phyloP scores from a whole-genome alignment of 2,888 invertebrate genomes.

The Megamerina dolium region DNA sequence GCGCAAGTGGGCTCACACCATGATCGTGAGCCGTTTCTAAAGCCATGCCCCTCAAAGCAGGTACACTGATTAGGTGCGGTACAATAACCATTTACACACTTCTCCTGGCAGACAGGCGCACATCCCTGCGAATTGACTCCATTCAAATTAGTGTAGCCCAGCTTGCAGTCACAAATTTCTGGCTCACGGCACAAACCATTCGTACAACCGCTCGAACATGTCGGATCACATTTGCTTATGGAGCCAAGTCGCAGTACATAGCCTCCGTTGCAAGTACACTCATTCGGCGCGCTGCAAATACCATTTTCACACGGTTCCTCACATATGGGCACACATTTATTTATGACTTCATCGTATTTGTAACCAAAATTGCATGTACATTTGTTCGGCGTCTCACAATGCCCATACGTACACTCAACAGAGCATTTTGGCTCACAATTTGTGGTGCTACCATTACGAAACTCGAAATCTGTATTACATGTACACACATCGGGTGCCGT shows the following conservation, averaged over 20 bases:
- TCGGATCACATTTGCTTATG: constrained; percentile 33
- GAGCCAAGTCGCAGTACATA: constrained; percentile 30
- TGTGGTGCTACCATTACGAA: constrained; percentile 28
- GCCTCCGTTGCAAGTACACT: constrained; percentile 51
- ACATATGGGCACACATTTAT: constrained; percentile 36
- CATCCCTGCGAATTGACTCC: constrained; percentile 40
- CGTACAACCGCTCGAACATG: constrained; percentile 37
- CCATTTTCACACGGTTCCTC: constrained; percentile 36
- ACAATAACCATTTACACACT: constrained; percentile 53
- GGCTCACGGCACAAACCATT: constrained; percentile 48
- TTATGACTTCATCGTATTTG: constrained; percentile 24
- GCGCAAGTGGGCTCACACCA: constrained; percentile 42
- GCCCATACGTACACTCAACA: constrained; percentile 46
- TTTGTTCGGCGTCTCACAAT: constrained; percentile 54
- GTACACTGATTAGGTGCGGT: constrained; percentile 44
- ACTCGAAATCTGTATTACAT: constrained; percentile 32
- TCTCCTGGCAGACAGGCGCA: constrained; percentile 51
- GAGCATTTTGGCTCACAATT: constrained; percentile 45
- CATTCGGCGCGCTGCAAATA: constrained; percentile 48
- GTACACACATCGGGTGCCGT: constrained; percentile 36
- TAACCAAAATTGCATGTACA: constrained; percentile 56
- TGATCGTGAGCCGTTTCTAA: constrained; percentile 32
- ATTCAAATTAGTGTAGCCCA: constrained; percentile 32
- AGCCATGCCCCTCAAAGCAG: constrained; percentile 38
- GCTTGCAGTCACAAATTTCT: constrained; percentile 45